Percentiles rank a stretch among this genome's conserved stretches.
Conservation (phyloP, 35 echinoderm and acorn worm genomes). For the Lytechinus variegatus region DNA sequence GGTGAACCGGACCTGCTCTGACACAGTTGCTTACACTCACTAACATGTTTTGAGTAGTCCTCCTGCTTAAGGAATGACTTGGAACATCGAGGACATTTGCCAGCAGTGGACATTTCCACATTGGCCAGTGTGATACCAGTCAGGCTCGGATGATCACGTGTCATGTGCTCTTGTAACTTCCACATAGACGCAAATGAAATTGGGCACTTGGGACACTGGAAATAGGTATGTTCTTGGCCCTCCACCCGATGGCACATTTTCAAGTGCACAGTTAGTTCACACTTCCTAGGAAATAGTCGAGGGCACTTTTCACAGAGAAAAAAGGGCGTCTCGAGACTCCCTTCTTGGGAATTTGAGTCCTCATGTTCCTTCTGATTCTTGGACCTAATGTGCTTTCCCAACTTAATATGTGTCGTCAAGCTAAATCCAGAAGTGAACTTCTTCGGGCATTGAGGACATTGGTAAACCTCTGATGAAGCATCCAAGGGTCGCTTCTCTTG, state of each 20-base stretch:
- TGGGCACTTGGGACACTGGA: not conserved
- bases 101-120: not conserved
- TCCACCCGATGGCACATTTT: not conserved
- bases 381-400: not conserved
- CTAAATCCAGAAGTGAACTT: not conserved
- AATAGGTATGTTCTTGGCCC: not conserved
- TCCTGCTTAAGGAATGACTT: too few relatives aligned
- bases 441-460: conserved; percentile 6
- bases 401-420: not conserved
- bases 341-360: not conserved
- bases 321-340: not conserved
- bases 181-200: not conserved
- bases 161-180: not conserved
- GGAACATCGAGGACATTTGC: not conserved
- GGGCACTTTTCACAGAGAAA: not conserved
- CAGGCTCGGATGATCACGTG: not conserved
- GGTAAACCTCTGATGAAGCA: not conserved
- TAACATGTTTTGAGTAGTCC: too few relatives aligned
- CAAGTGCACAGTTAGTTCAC: not conserved
- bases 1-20: too few relatives aligned
- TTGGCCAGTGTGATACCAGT: not conserved
- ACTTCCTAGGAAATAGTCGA: not conserved
- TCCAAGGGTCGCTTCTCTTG: not conserved
- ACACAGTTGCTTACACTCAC: too few relatives aligned
- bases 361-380: not conserved